Conservation (phyloP, 2,888 invertebrate species). For the Ormyrus labotus region DNA sequence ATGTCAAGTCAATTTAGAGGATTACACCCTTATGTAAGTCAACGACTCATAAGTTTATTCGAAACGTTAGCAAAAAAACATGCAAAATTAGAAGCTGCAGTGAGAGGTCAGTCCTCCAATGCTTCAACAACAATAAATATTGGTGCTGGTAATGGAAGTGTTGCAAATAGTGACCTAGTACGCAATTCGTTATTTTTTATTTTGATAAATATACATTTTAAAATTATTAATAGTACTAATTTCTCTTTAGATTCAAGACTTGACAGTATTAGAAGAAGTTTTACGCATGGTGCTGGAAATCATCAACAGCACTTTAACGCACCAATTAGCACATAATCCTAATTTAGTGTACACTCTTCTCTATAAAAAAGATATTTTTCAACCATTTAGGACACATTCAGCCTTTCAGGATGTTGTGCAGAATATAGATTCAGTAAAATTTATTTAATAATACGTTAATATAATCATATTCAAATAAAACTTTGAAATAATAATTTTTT, state of each 20-base stretch:
- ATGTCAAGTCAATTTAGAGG: slow-evolving; percentile 96
- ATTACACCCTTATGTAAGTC: slow-evolving; percentile 96
- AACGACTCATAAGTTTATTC: slow-evolving; percentile 93
- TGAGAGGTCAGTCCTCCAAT: slow-evolving; percentile 62
- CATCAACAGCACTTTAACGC: slow-evolving; percentile 94
- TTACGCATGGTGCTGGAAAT: slow-evolving; percentile 97
- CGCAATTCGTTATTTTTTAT: slow-evolving; percentile 39
- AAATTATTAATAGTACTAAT: slow-evolving; percentile 22
- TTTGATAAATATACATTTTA: slow-evolving; percentile 1
- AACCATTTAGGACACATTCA: slow-evolving; percentile 89
- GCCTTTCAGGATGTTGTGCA: slow-evolving; percentile 95
- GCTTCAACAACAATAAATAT: slow-evolving; percentile 61
- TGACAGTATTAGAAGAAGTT: slow-evolving; percentile 96
- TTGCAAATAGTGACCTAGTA: slow-evolving; percentile 68
- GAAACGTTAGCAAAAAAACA: slow-evolving; percentile 94
- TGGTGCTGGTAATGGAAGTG: slow-evolving; percentile 63
- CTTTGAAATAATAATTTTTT: slow-evolving; percentile 18
- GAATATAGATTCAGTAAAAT: slow-evolving; percentile 92
- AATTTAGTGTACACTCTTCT: slow-evolving; percentile 96
- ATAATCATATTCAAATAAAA: background rate
- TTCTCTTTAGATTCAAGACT: slow-evolving; percentile 85
- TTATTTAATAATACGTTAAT: background rate
- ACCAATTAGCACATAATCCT: slow-evolving; percentile 90
- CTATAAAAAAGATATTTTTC: slow-evolving; percentile 94
- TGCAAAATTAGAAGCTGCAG: slow-evolving; percentile 79